Evolutionary conservation across 1,140 invertebrate species (phyloP), one percentile per base, ranked within the genome.

Genomic region (Eumeta japonica): DNA sequence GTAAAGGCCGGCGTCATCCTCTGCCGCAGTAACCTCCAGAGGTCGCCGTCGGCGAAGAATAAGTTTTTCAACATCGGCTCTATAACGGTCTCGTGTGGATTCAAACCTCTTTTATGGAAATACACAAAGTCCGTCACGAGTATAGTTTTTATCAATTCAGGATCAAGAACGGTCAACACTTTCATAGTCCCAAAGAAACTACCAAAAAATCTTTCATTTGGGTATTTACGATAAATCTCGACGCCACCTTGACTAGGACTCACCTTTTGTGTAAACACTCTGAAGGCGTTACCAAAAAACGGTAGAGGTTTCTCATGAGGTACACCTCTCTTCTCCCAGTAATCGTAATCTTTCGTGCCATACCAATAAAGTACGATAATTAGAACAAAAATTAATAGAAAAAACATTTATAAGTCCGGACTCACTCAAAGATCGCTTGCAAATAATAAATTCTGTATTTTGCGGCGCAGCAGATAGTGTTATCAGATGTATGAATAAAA

Each of bases 1-100:
- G 76, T 78, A 47, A 84, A 83, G 2, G 77, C 77, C 0, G 81
- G 81, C 2, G 74, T 76, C 16, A 84, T 48, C 39, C 81, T 79
- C 10, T 72, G 55, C 11, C 81, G 58, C 10, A 83, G 43, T 16
- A 63, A 53, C 32, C 62, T 72, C 82, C 81, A 84, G 42, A 73
- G 47, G 11, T 75, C 57, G 0, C 60, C 58, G 37, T 67, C 56
- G 32, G 61, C 50, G 46, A 58, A 43, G 34, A 58, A 45, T 44
- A 52, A 2, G 47, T 57, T 46, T 31, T 57, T 32, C 43, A 62
- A 39, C 58, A 74, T 32, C 33, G 63, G 59, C 33, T 67, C 59
- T 1, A 56, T 38, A 11, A 70, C 65, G 3, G 55, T 45, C 9
- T 44, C 37, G n/a, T 50, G 37, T 0, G 19, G 5, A 1, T 28